These are phyloP conservation scores for Tenualosa ilisha DNA, from an alignment of 2,797 vertebrate genomes.

Conservation along the genomic window DNA sequence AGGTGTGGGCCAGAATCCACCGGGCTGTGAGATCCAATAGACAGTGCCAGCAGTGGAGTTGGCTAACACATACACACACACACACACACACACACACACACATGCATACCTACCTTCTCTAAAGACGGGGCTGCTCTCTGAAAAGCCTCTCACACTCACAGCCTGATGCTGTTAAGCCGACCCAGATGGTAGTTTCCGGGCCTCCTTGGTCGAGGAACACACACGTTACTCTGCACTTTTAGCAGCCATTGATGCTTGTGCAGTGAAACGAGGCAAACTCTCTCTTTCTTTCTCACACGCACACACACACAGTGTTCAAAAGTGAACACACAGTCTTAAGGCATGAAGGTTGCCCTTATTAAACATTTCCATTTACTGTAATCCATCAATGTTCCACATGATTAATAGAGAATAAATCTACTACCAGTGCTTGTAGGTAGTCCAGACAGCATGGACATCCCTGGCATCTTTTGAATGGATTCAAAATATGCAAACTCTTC, in stretches of 20 bases:
- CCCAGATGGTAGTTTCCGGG: slow-evolving; percentile 19
- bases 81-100: not conserved
- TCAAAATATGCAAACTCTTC: not conserved
- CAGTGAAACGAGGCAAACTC: not conserved
- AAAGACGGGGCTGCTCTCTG: not conserved
- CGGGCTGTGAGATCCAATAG: not conserved
- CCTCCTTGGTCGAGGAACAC: slow-evolving; percentile 19
- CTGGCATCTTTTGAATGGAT: not conserved
- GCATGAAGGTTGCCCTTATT: not conserved
- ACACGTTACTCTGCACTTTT: slow-evolving; percentile 13
- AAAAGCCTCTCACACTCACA: slow-evolving; percentile 4
- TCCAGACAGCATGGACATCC: not conserved
- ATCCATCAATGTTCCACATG: not conserved
- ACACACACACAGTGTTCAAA: not conserved
- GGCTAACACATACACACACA: not conserved
- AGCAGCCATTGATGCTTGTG: not conserved
- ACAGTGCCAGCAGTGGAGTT: not conserved
- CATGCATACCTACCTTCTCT: not conserved
- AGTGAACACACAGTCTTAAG: not conserved
- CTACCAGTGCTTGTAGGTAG: not conserved
- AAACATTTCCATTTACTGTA: not conserved
- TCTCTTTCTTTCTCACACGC: not conserved
- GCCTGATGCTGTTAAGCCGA: slow-evolving; percentile 3
- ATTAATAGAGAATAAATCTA: not conserved
- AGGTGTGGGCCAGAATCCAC: too few species aligned